phyloP scores from a whole-genome alignment of 2,113 vertebrate species.

The Chiloscyllium plagiosum region DNA sequence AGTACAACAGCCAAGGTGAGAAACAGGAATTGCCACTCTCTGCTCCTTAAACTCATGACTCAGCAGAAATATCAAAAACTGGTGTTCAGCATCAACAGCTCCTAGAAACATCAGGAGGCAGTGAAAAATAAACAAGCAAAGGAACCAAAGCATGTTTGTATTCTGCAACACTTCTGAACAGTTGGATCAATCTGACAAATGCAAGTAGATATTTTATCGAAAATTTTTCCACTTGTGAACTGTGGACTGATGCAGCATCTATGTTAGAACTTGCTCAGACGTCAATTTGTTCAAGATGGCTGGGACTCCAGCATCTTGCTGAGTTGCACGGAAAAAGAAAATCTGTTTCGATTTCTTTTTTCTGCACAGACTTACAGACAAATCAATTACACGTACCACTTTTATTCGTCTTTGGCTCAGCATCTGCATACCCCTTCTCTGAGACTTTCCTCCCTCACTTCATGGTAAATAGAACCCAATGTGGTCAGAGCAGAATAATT shows the following conservation, averaged over 20 bases:
- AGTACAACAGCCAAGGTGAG: neutral
- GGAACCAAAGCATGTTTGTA: neutral
- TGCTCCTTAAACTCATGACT: neutral
- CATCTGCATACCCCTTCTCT: neutral
- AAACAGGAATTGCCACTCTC: neutral
- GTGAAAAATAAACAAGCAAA: neutral
- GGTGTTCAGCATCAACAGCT: neutral
- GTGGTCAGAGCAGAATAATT: neutral
- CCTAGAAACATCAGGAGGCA: no score
- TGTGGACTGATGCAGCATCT: neutral
- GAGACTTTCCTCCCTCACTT: neutral
- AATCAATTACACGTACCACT: neutral
- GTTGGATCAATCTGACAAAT: neutral
- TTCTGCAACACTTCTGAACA: neutral
- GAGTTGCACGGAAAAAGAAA: neutral
- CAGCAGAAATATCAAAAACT: neutral
- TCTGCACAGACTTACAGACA: neutral
- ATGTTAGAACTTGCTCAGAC: neutral
- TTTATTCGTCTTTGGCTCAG: no score
- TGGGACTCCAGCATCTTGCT: neutral
- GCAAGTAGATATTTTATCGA: neutral
- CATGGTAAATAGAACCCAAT: neutral
- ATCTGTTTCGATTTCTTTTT: neutral
- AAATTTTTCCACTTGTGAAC: neutral
- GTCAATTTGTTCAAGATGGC: neutral